These are phyloP conservation scores for Ernsta delagoae DNA, from an alignment of 2,888 invertebrate species.

Conservation along the genomic window DNA sequence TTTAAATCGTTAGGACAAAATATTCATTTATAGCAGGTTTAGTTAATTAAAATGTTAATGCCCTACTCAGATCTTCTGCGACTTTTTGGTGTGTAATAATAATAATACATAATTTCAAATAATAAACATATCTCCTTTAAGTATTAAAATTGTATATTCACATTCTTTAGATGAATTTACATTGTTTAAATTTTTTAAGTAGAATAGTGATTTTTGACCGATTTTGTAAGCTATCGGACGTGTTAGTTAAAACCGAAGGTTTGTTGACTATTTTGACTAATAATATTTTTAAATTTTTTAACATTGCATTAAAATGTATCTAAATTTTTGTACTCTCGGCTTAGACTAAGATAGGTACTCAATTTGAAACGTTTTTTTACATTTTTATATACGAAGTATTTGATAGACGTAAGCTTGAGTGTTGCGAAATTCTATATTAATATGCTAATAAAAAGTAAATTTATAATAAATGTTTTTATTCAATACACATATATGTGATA, in stretches of 20 bases:
- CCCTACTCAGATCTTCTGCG: neutral
- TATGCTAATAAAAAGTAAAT: constrained; percentile 68
- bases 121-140: constrained; percentile 24
- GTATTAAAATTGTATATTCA: constrained; percentile 22
- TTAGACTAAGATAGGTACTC: constrained; percentile 12
- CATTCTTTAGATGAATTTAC: constrained; percentile 42
- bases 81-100: no score
- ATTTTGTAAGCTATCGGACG: constrained; percentile 12
- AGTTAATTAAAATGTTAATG: constrained; percentile 1
- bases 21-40: neutral
- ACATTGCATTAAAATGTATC: no score
- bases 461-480: constrained; percentile 49
- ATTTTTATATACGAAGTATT: constrained; percentile 44
- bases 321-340: neutral
- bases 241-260: constrained; percentile 2
- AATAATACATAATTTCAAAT: no score
- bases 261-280: neutral
- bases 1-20: neutral
- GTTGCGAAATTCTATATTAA: constrained; percentile 65
- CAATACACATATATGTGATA: no score
- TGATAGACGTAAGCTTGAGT: constrained; percentile 61
- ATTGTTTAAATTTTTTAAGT: constrained; percentile 31
- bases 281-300: neutral
- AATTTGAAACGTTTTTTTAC: constrained; percentile 12
- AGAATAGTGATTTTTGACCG: constrained; percentile 28